Percentiles rank a stretch among this genome's conserved stretches.
Conservation (phyloP, 2,113 vertebrate species). For the Protobothrops flavoviridis region DNA sequence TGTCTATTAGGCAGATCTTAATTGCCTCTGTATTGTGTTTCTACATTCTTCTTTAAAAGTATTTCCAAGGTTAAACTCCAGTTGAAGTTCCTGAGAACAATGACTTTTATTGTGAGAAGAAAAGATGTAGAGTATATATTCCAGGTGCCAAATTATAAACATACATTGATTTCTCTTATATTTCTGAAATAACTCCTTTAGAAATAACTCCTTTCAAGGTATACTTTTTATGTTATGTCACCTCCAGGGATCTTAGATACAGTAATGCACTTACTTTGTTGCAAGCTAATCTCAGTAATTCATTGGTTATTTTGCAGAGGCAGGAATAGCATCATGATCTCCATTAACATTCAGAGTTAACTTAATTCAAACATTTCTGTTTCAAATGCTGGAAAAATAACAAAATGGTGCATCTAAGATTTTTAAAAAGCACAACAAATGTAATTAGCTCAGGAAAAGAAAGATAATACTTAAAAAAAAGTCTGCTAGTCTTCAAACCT, state of each 20-base stretch:
- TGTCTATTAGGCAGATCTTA: conserved; percentile 33
- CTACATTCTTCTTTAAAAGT: conserved; percentile 15
- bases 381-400: background rate
- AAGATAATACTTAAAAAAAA: background rate
- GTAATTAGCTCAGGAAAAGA: background rate
- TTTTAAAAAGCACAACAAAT: background rate
- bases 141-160: background rate
- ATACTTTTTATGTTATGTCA: background rate
- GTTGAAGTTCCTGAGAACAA: background rate
- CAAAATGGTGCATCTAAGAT: background rate
- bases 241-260: background rate
- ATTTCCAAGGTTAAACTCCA: background rate
- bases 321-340: background rate
- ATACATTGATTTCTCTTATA: background rate
- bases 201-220: background rate
- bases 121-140: background rate
- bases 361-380: background rate
- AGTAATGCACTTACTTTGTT: background rate
- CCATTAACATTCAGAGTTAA: background rate
- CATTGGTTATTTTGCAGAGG: background rate
- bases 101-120: background rate
- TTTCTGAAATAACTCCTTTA: background rate
- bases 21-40: conserved; percentile 23
- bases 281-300: background rate
- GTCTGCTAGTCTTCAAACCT: background rate